Evolutionary conservation across 1,140 invertebrate species (phyloP), one percentile per base, ranked within the genome.

Genomic region (Carcinoscorpius rotundicauda): DNA sequence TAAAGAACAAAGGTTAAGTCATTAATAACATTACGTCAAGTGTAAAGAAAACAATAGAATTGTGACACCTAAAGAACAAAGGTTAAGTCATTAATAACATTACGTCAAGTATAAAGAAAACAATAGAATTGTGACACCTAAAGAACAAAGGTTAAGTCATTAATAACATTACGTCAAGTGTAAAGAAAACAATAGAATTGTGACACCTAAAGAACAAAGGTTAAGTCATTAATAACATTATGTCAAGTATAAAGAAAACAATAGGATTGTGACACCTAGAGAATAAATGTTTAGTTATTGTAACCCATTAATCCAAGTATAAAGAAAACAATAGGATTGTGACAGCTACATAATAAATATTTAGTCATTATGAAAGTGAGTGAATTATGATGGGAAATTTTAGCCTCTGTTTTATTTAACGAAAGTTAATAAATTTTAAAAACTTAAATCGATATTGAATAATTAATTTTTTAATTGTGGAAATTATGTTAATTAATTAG

Each of bases 51-150:
- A 97, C 81, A 98, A 90, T 79, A 98, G 88, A 82, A 98, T 97
- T 81, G 93, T 97, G 78, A 97, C 91, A 88, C 92, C 93, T 97
- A 53, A 10, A 53, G 58, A 60, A 58, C 55, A 58, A 51, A 60
- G 51, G 58, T 55, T 55, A 2, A 55, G 8, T 55, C 8, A 8
- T 55, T 55, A 55, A 29, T 29, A 29, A 29, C 29, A 29, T 29
- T 29, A 29, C 29, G 29, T 29, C 29, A 29, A 29, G 29, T 29
- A 29, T 29, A 29, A 29, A 29, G n/a, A n/a, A n/a, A n/a, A n/a
- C n/a, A n/a, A n/a, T n/a, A n/a, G n/a, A 83, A 98, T 97, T 81
- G 93, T 98, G 78, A 98, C 91, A 87, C 92, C 93, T 97, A 58
- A 48, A 53, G 61, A 60, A 58, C 55, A 58, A 51, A 60, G 53